These are phyloP conservation scores for Azemiops feae DNA, from an alignment of 2,113 vertebrate genomes.

Conservation along the genomic window DNA sequence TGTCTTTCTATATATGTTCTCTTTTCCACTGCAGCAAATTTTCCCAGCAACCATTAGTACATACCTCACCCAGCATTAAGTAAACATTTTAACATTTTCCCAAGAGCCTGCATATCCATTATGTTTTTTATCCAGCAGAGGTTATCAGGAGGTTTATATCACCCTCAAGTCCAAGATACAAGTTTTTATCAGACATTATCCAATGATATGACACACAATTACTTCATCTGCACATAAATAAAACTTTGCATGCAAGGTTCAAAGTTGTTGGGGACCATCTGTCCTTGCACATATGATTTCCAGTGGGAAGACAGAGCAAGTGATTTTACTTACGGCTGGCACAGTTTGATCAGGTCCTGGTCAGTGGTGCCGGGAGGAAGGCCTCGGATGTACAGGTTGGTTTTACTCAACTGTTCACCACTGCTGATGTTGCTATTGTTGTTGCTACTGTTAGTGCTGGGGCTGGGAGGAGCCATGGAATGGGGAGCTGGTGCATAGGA, in stretches of 20 bases:
- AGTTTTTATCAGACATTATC: not conserved
- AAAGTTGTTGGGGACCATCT: slow-evolving; percentile 18
- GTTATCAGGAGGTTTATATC: slow-evolving; percentile 21
- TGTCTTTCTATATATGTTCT: not conserved
- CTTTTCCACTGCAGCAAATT: slow-evolving; percentile 17
- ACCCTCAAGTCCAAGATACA: slow-evolving; percentile 4
- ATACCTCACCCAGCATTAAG: not conserved
- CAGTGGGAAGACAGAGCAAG: not conserved
- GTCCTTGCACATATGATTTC: not conserved
- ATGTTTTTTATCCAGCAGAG: not conserved
- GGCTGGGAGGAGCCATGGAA: slow-evolving; percentile 98
- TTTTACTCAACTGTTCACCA: slow-evolving; percentile 96
- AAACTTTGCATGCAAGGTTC: not conserved
- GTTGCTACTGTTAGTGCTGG: slow-evolving; percentile 94
- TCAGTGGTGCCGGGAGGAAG: slow-evolving; percentile 96
- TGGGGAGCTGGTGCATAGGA: slow-evolving; percentile 97
- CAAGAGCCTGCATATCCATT: not conserved
- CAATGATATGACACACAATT: not conserved
- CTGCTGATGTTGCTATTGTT: slow-evolving; percentile 86
- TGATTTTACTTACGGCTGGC: slow-evolving; percentile 89
- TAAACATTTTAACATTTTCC: not conserved
- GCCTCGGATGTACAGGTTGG: slow-evolving; percentile 97
- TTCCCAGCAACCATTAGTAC: slow-evolving; percentile 8
- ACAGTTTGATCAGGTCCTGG: slow-evolving; percentile 98
- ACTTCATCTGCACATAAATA: not conserved